A percentile compares a stretch with the other conserved stretches of the same genome.
These are phyloP conservation scores for Indicator indicator DNA, from an alignment of 2,113 vertebrate genomes.

Conservation along the genomic window DNA sequence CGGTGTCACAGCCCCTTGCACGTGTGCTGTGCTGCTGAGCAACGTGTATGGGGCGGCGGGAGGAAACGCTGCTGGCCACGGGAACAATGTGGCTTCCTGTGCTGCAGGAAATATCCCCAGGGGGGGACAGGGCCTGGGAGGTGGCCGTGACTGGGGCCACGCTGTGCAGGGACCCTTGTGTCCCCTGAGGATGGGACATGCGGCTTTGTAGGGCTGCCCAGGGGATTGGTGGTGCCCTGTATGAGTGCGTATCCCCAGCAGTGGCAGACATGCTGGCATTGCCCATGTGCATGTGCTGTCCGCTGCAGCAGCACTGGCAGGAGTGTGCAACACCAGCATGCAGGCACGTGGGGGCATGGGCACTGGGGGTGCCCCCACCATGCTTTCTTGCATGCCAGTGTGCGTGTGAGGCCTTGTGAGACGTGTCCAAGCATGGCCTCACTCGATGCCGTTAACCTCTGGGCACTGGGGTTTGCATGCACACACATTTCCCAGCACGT, in stretches of 20 bases:
- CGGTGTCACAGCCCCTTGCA: fast-evolving
- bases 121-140: not conserved
- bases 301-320: fast-evolving
- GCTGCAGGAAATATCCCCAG: conserved; percentile 66
- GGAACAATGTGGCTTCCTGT: conserved; percentile 79
- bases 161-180: fast-evolving
- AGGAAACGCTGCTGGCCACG: conserved; percentile 69
- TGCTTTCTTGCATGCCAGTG: fast-evolving
- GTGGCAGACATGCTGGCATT: fast-evolving
- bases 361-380: not conserved
- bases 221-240: fast-evolving
- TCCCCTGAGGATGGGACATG: not conserved
- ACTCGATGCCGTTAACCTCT: not conserved
- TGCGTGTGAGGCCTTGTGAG: fast-evolving
- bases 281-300: fast-evolving
- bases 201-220: not conserved
- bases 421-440: fast-evolving
- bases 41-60: not conserved
- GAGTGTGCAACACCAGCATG: not conserved
- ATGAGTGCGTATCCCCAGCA: fast-evolving
- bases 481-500: fast-evolving
- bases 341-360: fast-evolving
- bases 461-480: not conserved
- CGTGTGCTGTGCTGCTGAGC: not conserved
- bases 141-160: fast-evolving